Evolutionary conservation across 1,140 invertebrate genomes (phyloP).

Genomic region (Macrostomum lignano): DNA sequence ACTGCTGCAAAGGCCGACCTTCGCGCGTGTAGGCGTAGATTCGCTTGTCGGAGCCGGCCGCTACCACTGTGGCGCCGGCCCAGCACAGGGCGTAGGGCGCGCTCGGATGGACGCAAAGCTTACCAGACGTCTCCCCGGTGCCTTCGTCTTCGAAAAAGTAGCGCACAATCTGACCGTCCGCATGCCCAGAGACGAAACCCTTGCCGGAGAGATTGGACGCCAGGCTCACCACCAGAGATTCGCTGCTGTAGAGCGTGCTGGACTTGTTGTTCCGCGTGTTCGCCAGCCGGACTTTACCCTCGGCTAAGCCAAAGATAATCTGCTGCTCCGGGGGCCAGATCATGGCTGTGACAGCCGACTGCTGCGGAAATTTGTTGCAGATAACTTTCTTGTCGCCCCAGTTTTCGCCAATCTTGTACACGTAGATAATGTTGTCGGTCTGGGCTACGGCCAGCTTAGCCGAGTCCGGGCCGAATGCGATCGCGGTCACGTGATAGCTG

Average conservation of each 20-base stretch:
- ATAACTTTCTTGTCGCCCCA: constrained; percentile 92
- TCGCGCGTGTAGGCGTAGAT: constrained; percentile 46
- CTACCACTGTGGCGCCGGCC: constrained; percentile 42
- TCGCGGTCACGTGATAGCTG: constrained; percentile 44
- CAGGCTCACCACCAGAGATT: constrained; percentile 48
- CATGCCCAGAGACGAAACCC: constrained; percentile 54
- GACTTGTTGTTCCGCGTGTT: constrained; percentile 58
- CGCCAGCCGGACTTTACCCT: constrained; percentile 44
- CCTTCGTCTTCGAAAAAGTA: constrained; percentile 46
- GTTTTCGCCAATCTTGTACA: constrained; percentile 78
- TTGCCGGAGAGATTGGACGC: constrained; percentile 39
- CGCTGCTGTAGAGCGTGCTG: constrained; percentile 49
- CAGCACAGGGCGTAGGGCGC: constrained; percentile 55
- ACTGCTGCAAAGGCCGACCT: constrained; percentile 45
- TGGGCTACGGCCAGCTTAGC: constrained; percentile 76
- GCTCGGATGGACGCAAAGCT: constrained; percentile 40
- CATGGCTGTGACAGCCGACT: constrained; percentile 51
- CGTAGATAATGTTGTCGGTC: constrained; percentile 82
- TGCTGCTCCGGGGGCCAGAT: constrained; percentile 45
- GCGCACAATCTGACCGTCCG: constrained; percentile 59
- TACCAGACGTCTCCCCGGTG: constrained; percentile 40
- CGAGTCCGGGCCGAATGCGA: constrained; percentile 78
- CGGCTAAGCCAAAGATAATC: constrained; percentile 49
- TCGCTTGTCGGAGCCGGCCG: constrained; percentile 52
- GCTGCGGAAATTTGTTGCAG: constrained; percentile 76